Conservation (phyloP, 2,888 invertebrate genomes). For the Chrysolina oricalcia region DNA sequence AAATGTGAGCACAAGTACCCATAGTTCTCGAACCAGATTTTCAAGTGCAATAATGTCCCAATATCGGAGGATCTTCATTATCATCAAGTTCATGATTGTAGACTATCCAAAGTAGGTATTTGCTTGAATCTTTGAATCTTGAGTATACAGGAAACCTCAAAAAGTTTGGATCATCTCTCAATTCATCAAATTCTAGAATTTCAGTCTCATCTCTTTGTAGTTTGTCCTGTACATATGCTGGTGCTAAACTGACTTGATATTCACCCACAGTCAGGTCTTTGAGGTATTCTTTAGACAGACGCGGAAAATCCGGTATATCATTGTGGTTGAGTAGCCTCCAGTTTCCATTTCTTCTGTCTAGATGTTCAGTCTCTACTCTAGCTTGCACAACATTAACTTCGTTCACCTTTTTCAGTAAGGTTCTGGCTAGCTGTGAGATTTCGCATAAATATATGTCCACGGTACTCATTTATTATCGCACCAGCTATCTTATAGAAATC, state of each 20-base stretch:
- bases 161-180: neutral
- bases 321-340: too few species aligned
- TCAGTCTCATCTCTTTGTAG: too few species aligned
- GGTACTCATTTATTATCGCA: neutral
- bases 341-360: neutral
- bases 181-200: neutral
- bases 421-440: neutral
- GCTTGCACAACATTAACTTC: neutral
- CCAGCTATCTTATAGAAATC: neutral
- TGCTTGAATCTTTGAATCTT: neutral
- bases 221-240: neutral
- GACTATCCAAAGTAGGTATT: neutral
- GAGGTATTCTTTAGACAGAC: neutral
- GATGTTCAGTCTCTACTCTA: neutral
- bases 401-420: neutral
- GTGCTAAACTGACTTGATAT: neutral
- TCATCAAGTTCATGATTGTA: neutral
- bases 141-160: neutral
- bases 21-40: neutral
- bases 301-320: neutral
- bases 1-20: neutral
- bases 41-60: neutral
- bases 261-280: neutral
- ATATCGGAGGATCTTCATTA: neutral
- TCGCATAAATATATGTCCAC: neutral